Evolutionary conservation across 1,140 invertebrate genomes (phyloP).

Genomic region (Metopolophium dirhodum): DNA sequence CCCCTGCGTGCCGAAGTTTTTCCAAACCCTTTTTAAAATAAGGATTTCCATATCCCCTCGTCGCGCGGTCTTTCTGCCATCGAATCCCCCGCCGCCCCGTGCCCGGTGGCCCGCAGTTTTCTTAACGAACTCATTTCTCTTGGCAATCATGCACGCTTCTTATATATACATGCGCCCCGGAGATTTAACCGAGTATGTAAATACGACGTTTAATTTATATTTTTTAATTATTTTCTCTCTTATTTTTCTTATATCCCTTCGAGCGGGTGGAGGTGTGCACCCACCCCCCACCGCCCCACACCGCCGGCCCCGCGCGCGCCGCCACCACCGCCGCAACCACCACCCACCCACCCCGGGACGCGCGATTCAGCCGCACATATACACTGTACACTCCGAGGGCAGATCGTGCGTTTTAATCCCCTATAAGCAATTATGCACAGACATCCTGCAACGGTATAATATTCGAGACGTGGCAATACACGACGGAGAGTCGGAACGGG

Average conservation of each 20-base stretch:
- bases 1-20: constrained; percentile 57
- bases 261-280: background rate
- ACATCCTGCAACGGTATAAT: background rate
- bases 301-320: background rate
- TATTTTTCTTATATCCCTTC: constrained; percentile 50
- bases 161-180: constrained; percentile 51
- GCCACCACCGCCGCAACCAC: background rate
- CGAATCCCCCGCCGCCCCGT: background rate
- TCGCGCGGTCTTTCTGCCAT: background rate
- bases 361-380: background rate
- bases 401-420: constrained; percentile 34
- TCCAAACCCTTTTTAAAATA: constrained; percentile 60
- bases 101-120: constrained; percentile 46
- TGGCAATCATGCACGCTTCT: constrained; percentile 56
- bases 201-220: constrained; percentile 57
- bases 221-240: constrained; percentile 58
- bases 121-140: constrained; percentile 57
- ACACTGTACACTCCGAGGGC: background rate
- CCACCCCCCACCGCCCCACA: background rate
- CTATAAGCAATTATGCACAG: constrained; percentile 33
- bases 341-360: background rate
- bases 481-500: background rate
- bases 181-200: constrained; percentile 56
- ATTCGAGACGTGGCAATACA: background rate
- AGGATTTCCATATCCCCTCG: constrained; percentile 59